Evolutionary conservation across 2,888 invertebrate species (phyloP).

Genomic region (Volucella inflata): DNA sequence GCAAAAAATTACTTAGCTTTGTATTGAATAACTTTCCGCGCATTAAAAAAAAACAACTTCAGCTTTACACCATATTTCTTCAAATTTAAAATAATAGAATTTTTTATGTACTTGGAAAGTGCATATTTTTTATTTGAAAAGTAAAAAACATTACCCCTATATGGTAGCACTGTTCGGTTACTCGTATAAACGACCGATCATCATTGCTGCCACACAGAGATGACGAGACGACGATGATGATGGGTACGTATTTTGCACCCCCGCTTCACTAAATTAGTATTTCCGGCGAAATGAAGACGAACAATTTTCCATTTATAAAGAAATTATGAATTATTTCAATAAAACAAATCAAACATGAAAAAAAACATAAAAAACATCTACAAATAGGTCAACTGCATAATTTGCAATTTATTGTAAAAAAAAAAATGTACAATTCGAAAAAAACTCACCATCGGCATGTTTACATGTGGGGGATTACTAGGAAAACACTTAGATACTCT

Average conservation of each 20-base stretch:
- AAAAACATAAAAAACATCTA: slow-evolving; percentile 15
- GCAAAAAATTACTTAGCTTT: no score
- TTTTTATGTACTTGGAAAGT: no score
- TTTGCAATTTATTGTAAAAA: slow-evolving; percentile 52
- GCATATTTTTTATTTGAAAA: no score
- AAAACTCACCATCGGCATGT: slow-evolving; percentile 64
- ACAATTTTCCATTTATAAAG: slow-evolving; percentile 68
- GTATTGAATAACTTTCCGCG: no score
- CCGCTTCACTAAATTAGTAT: slow-evolving; percentile 75
- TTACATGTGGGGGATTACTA: slow-evolving; percentile 17
- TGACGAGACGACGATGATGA: slow-evolving; percentile 23
- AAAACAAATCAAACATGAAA: slow-evolving; percentile 19
- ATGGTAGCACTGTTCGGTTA: slow-evolving; percentile 34
- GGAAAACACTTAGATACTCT: slow-evolving; percentile 1
- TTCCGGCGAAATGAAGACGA: slow-evolving; percentile 72
- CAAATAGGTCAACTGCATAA: slow-evolving; percentile 69
- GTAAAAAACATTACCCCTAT: slow-evolving; percentile 3
- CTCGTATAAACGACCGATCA: slow-evolving; percentile 28
- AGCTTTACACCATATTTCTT: background rate
- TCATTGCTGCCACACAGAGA: slow-evolving; percentile 56
- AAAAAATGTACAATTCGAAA: slow-evolving; percentile 15
- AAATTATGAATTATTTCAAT: slow-evolving; percentile 66
- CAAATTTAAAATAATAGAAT: background rate
- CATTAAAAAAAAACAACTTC: background rate
- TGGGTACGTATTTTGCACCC: slow-evolving; percentile 68